These are phyloP conservation scores for Pampus argenteus DNA, from an alignment of 2,797 vertebrate genomes.

Conservation along the genomic window DNA sequence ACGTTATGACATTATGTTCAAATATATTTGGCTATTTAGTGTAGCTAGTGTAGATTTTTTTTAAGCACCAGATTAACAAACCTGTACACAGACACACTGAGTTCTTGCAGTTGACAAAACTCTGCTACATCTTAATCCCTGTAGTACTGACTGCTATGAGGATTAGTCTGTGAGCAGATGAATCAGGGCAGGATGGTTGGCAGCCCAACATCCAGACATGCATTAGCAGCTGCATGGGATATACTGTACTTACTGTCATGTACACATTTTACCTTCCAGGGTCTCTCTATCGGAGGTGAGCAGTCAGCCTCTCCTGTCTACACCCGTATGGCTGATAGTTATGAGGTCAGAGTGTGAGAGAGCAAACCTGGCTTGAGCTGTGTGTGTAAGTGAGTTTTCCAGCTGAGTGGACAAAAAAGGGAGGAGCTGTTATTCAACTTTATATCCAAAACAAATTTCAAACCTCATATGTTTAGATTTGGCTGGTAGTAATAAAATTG, in stretches of 20 bases:
- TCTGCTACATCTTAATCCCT: neutral
- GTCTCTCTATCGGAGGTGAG: conserved; percentile 20
- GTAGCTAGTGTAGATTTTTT: neutral
- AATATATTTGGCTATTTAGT: neutral
- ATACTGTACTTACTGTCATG: conserved; percentile 28
- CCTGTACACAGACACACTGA: neutral
- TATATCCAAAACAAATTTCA: conserved; percentile 10
- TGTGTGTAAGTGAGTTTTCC: neutral
- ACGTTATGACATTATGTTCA: neutral
- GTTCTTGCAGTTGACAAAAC: neutral
- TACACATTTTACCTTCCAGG: conserved; percentile 26
- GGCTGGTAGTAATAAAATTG: conserved; percentile 6
- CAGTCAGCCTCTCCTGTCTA: neutral
- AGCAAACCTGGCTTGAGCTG: conserved; percentile 1
- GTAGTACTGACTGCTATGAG: conserved; percentile 1
- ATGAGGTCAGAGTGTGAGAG: neutral
- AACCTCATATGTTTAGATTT: conserved; percentile 26
- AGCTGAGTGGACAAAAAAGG: conserved; percentile 15
- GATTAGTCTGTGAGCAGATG: conserved; percentile 11
- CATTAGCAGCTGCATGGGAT: conserved; percentile 43
- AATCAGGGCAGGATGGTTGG: conserved; percentile 9
- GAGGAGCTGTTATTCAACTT: neutral
- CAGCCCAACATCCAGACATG: conserved; percentile 21
- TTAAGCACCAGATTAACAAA: neutral
- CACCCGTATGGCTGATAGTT: neutral